Percentiles rank a stretch among this genome's conserved stretches.
Conservation (phyloP, 2,113 vertebrate genomes). For the Herpetotheres cachinnans region DNA sequence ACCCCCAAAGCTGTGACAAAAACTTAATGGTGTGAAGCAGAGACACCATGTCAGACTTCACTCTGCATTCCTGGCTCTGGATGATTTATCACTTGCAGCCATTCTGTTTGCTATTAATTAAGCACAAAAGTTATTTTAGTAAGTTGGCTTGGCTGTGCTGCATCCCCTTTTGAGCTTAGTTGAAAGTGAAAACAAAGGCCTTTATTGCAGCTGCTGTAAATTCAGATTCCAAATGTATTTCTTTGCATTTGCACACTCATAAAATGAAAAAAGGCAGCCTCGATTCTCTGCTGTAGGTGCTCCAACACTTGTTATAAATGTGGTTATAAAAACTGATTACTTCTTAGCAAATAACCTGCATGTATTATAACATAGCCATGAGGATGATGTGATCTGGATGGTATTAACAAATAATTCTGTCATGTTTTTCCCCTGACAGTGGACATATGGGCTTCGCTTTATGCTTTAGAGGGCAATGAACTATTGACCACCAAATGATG, state of each 20-base stretch:
- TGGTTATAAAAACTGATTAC: background rate
- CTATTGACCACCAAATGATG: background rate
- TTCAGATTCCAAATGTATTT: background rate
- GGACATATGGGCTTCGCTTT: background rate
- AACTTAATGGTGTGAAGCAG: slow-evolving; percentile 18
- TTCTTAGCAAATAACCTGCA: background rate
- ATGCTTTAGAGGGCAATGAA: background rate
- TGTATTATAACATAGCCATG: background rate
- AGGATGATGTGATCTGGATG: background rate
- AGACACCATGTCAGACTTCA: slow-evolving; percentile 13
- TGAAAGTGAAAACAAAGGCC: background rate
- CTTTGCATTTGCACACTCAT: background rate
- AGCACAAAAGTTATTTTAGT: slow-evolving; percentile 6
- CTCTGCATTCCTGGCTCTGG: background rate
- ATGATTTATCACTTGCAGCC: slow-evolving; percentile 26
- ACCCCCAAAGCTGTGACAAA: slow-evolving; percentile 17
- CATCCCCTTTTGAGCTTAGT: background rate
- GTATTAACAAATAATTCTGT: background rate
- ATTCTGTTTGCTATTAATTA: slow-evolving; percentile 33
- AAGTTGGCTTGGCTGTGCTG: background rate
- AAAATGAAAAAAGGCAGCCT: background rate
- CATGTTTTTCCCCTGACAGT: background rate
- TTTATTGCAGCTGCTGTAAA: background rate
- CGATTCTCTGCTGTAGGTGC: background rate
- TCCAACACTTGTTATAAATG: background rate